Evolutionary conservation across 2,113 vertebrate genomes (phyloP).

Genomic region (Peucedramus taeniatus): DNA sequence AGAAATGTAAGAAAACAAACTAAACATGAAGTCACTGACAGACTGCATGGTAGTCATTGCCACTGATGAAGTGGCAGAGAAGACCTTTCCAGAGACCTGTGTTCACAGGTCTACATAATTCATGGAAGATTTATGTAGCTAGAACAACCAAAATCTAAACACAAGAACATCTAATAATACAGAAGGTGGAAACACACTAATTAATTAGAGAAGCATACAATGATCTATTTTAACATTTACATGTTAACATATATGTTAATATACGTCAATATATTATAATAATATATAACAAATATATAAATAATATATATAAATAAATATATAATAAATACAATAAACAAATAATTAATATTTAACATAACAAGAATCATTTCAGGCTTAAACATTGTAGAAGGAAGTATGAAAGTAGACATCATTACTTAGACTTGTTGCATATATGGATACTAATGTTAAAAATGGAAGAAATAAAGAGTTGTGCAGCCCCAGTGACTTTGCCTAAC

Average conservation of each 20-base stretch:
- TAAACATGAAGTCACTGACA: background rate
- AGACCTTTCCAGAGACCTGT: background rate
- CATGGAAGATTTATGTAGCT: background rate
- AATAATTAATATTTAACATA: too few species aligned
- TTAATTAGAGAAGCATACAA: background rate
- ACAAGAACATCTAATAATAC: background rate
- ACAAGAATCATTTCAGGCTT: background rate
- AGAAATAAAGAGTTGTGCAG: background rate
- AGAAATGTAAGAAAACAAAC: background rate
- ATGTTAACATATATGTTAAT: too few species aligned
- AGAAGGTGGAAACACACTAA: background rate
- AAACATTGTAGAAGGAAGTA: background rate
- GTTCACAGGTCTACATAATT: background rate
- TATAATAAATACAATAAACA: too few species aligned
- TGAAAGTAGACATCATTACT: background rate
- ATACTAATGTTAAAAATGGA: background rate
- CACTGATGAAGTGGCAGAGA: background rate
- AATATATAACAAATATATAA: too few species aligned
- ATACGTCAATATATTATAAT: too few species aligned
- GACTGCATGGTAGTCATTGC: background rate
- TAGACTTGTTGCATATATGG: background rate
- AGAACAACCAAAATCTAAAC: background rate
- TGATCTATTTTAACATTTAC: background rate
- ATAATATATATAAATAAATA: too few species aligned
- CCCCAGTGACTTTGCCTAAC: background rate